Evolutionary conservation across 2,113 vertebrate genomes (phyloP), one percentile per base, ranked within the genome.

Genomic region (Pseudorasbora parva): DNA sequence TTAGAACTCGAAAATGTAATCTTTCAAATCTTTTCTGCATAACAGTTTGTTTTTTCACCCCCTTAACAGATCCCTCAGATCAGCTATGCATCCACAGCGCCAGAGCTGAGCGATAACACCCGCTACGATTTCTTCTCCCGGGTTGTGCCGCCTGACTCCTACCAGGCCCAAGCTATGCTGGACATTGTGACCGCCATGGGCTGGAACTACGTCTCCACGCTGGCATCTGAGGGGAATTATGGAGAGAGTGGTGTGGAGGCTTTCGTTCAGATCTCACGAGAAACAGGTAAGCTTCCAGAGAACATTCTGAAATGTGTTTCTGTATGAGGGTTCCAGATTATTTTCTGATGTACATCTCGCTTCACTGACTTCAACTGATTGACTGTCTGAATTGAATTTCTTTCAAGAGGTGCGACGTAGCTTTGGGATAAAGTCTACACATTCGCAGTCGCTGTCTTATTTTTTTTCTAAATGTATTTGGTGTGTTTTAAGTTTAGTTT

Each of bases 51-150:
- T 80, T 14, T 87, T 60, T 85, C 57, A 87, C 85, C 84, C 90
- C 86, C 87, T 15, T 91, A 91, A 68, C 92, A 97, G 96, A 97
- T 97, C 94, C 96, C 96, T 95, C 96, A 97, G 94, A 95, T 97
- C 91, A 97, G 96, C 95, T 97, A 97, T 94, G 95, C 96, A 93
- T 96, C 96, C 82, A 96, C 96, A 88, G 95, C 96, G 80, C 96
- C 96, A 12, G 96, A 97, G 41, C 91, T 96, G 87, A 96, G 96
- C 64, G 96, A 96, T 76, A 96, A 96, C 92, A 95, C 93, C 88
- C 94, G 96, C 87, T 96, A 96, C 30, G 96, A 96, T 90, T 96
- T 93, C 91, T 97, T 96, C 90, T 96, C 95, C 54, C 94, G 95
- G 3, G 95, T 96, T 78, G 95, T 96, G 6, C 95, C 95, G 0